These are phyloP conservation scores for Drosophila ogumai DNA, from an alignment of 1,140 invertebrate species.

Conservation along the genomic window DNA sequence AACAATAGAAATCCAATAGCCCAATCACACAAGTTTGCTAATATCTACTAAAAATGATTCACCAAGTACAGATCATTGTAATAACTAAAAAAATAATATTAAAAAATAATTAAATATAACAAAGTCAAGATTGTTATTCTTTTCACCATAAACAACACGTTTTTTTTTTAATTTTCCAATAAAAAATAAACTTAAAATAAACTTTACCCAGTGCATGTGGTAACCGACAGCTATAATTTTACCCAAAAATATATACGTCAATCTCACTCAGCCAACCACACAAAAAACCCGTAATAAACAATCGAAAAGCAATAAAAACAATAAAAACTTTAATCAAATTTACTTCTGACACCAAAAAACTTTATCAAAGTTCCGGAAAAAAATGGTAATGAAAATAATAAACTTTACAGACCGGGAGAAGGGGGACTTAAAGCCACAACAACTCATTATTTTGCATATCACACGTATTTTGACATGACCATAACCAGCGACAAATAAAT, in stretches of 20 bases:
- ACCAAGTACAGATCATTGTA: too few relatives aligned
- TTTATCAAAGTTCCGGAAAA: slow-evolving; percentile 24
- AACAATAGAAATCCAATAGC: not conserved
- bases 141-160: not conserved
- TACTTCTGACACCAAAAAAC: slow-evolving; percentile 17
- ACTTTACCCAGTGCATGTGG: not conserved
- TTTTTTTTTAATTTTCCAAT: not conserved
- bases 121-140: too few relatives aligned
- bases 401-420: slow-evolving; percentile 6
- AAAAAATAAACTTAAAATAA: not conserved
- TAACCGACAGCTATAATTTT: slow-evolving; percentile 1
- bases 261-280: not conserved
- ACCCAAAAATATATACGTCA: not conserved
- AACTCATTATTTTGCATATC: slow-evolving; percentile 82
- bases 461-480: slow-evolving; percentile 81
- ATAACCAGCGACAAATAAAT: slow-evolving; percentile 80
- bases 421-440: slow-evolving; percentile 58
- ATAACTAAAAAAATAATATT: too few relatives aligned
- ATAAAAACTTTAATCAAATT: slow-evolving; percentile 33
- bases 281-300: not conserved
- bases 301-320: not conserved
- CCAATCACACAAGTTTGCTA: not conserved
- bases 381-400: slow-evolving; percentile 47
- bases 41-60: not conserved
- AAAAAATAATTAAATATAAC: too few relatives aligned